Evolutionary conservation across 2,888 invertebrate species (phyloP), one percentile per base, ranked within the genome.

Genomic region (Drosophila ezoana): DNA sequence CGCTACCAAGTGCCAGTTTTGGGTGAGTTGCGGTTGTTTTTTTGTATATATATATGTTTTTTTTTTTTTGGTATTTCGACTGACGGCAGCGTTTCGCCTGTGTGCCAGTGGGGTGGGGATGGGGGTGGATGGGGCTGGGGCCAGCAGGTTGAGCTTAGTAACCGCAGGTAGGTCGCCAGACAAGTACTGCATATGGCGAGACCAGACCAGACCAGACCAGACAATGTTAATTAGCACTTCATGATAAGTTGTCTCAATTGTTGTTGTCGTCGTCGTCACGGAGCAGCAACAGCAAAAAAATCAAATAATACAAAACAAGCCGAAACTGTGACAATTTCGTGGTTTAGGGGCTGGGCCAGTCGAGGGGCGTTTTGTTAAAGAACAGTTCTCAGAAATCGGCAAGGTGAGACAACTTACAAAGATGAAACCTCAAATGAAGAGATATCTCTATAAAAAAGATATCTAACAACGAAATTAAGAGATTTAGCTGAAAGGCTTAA

Each of bases 181-280:
- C 76, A 77, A 60, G 65, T 51, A 56, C 54, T 64, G 40, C 56
- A 73, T 66, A 67, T 63, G 71, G 76, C 52, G 63, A 48, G 38
- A 54, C 57, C 61, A 41, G 56, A 40, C 72, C 83, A 48, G 38
- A 54, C 57, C 61, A 41, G 56, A 40, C 72, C 83, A 89, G 87
- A 87, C 88, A 88, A 83, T 80, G 87, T 89, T 87, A 87, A 89
- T 87, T 87, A 87, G 81, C 86, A 87, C 87, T 88, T 88, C 70
- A 81, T 83, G 85, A 85, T 87, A 85, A 87, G 87, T 87, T 87
- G 87, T 83, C 89, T 85, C 87, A 82, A 83, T 78, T 86, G 88
- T 79, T 76, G 82, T 78, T 71, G 57, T 16, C 37, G 61, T 16
- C 37, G 61, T 54, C 45, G 52, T 16, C 33, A 44, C 38, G 20